Evolutionary conservation across 2,888 invertebrate species (phyloP), one percentile per base, ranked within the genome.

Genomic region (Sphaeridia pumilis): DNA sequence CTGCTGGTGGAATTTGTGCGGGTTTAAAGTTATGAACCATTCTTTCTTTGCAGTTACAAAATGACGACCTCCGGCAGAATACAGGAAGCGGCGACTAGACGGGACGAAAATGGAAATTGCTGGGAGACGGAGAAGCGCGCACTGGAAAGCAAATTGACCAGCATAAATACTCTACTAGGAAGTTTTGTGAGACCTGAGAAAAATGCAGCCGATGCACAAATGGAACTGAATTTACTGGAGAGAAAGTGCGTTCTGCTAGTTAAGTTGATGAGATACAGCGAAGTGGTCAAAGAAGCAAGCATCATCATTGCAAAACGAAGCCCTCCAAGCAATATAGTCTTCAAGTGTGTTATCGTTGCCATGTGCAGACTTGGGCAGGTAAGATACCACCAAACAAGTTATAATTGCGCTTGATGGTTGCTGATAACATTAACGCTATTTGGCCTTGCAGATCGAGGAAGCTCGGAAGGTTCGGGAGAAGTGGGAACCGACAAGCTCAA

Each of bases 311-410:
- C 60, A 10, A 55, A 60, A 36, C 45, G 58, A 48, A 60, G 63
- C 35, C 60, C 63, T 36, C 60, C 63, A 1, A 58, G 54, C 44
- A 44, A 49, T 22, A 42, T 54, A 2, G 52, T 59, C 34, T 63
- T 55, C 45, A 63, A 63, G 50, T 59, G 60, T 50, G 52, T 63
- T 43, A 51, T 63, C 27, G 54, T 59, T 4, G 60, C 59, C 3
- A 49, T 63, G 2, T 60, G 59, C 44, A 41, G 58, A 38, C 24
- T 59, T 26, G 60, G 59, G 27, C 58, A 59, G 56, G 63, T 63
- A 53, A 48, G 57, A 38, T 34, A 4, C 25, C 25, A 28, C 24
- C 35, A 48, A 31, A 24, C 21, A 17, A 38, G 38, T 26, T 38
- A n/a, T 24, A 4, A n/a, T 17, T 48, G 26, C 7, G 21, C 26